Percentiles rank a stretch among this genome's conserved stretches.
These are phyloP conservation scores for Pristionchus arcanus DNA, from an alignment of 2,888 invertebrate species.

Conservation along the genomic window DNA sequence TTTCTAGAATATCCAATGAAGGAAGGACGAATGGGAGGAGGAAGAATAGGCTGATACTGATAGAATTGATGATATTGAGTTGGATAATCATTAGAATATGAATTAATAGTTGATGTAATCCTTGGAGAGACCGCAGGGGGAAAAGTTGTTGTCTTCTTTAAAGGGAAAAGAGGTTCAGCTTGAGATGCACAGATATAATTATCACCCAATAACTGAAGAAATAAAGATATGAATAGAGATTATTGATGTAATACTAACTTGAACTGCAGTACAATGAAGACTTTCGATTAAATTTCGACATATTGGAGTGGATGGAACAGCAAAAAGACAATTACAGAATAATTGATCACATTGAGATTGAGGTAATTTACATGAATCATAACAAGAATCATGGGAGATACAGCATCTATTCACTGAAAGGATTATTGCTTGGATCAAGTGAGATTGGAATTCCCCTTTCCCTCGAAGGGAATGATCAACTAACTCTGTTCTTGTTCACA, in stretches of 20 bases:
- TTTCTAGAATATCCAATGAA: constrained; percentile 41
- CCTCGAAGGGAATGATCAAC: not conserved
- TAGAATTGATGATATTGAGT: constrained; percentile 18
- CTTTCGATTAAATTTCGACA: constrained; percentile 42
- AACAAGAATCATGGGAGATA: constrained; percentile 38
- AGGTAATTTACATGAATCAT: constrained; percentile 37
- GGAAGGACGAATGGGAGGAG: not conserved
- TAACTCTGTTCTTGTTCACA: constrained; percentile 48
- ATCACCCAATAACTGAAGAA: constrained; percentile 45
- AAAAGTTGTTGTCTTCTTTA: constrained; percentile 21
- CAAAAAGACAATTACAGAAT: constrained; percentile 48
- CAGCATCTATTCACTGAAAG: constrained; percentile 50
- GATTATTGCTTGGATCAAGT: no score
- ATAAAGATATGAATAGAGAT: not conserved
- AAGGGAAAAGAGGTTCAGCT: constrained; percentile 40
- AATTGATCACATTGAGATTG: constrained; percentile 46
- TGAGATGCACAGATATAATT: constrained; percentile 22
- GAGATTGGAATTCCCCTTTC: no score
- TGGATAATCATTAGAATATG: constrained; percentile 22
- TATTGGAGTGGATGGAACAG: constrained; percentile 19
- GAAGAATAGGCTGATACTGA: not conserved
- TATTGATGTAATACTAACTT: not conserved
- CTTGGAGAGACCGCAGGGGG: constrained; percentile 2
- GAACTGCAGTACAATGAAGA: constrained; percentile 44
- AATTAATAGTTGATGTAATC: constrained; percentile 31